These are phyloP conservation scores for Schmidtea mediterranea DNA, from an alignment of 1,140 invertebrate species.

Conservation along the genomic window DNA sequence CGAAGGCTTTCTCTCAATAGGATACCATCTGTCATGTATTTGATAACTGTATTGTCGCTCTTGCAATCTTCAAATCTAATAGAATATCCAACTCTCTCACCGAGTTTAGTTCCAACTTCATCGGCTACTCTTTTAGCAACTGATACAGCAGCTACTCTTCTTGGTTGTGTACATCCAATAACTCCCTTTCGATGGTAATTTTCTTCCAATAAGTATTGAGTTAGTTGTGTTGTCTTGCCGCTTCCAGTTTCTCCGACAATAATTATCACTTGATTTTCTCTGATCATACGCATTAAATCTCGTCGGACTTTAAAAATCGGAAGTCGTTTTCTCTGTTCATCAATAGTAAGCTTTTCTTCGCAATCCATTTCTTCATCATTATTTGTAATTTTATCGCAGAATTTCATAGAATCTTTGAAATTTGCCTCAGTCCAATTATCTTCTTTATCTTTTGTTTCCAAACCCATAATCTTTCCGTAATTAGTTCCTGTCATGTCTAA, in stretches of 20 bases:
- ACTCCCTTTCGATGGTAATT: constrained; percentile 71
- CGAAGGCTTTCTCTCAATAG: constrained; percentile 68
- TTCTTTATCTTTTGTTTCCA: constrained; percentile 41
- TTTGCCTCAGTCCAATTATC: background rate
- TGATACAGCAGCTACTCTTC: constrained; percentile 89
- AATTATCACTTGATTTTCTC: constrained; percentile 76
- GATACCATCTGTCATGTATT: constrained; percentile 99
- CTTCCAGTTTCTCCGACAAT: constrained; percentile 94
- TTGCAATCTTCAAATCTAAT: constrained; percentile 99
- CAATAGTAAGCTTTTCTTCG: constrained; percentile 53
- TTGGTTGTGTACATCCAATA: constrained; percentile 72
- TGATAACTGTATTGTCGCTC: constrained; percentile 58
- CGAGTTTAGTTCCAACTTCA: constrained; percentile 64
- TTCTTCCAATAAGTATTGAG: constrained; percentile 68
- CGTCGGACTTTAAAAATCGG: constrained; percentile 46
- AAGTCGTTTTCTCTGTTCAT: constrained; percentile 61
- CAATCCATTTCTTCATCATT: constrained; percentile 54
- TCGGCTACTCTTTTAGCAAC: constrained; percentile 94
- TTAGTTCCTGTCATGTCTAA: constrained; percentile 91
- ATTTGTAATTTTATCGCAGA: constrained; percentile 67
- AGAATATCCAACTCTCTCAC: constrained; percentile 63
- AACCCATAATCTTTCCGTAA: constrained; percentile 84
- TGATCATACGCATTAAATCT: constrained; percentile 37
- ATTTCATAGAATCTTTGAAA: constrained; percentile 54
- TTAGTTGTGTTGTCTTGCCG: constrained; percentile 29